These are phyloP conservation scores for Holothuria scabra DNA, from an alignment of 53 echinoderm and acorn worm species.

Conservation along the genomic window DNA sequence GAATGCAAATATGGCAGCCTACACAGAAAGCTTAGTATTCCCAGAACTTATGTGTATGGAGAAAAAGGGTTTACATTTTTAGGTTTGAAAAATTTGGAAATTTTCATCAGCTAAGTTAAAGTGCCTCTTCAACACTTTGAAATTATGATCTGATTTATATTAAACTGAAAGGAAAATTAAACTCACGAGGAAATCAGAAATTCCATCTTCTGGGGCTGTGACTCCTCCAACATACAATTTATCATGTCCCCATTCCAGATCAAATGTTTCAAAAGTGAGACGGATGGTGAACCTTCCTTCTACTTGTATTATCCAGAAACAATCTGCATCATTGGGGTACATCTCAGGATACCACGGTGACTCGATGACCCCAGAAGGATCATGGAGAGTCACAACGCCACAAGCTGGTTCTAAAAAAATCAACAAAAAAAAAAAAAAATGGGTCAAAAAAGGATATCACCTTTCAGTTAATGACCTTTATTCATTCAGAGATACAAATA, in stretches of 20 bases:
- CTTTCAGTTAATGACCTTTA: neutral
- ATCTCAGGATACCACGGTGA: slow-evolving; percentile 69
- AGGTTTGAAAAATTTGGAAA: no score
- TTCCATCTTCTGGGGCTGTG: slow-evolving; percentile 58
- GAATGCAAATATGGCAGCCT: no score
- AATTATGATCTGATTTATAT: no score
- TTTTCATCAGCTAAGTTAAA: no score
- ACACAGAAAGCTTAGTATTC: no score
- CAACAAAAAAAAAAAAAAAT: neutral
- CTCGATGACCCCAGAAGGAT: slow-evolving; percentile 63
- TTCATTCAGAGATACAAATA: neutral
- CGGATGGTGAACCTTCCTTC: slow-evolving; percentile 71
- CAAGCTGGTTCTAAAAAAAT: slow-evolving; percentile 63
- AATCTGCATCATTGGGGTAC: slow-evolving; percentile 87
- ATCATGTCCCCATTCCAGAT: slow-evolving; percentile 72
- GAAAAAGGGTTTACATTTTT: no score
- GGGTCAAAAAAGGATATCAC: neutral
- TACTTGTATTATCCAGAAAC: slow-evolving; percentile 86
- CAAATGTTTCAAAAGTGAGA: slow-evolving; percentile 67
- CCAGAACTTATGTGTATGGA: no score
- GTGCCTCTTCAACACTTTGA: no score
- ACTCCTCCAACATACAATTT: slow-evolving; percentile 77
- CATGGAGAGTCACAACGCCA: slow-evolving; percentile 65
- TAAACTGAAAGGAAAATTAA: neutral
- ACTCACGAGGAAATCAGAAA: slow-evolving; percentile 73